A percentile compares a stretch with the other conserved stretches of the same genome.
phyloP scores from a whole-genome alignment of 2,797 vertebrate genomes.

The Cichlasoma orientale region DNA sequence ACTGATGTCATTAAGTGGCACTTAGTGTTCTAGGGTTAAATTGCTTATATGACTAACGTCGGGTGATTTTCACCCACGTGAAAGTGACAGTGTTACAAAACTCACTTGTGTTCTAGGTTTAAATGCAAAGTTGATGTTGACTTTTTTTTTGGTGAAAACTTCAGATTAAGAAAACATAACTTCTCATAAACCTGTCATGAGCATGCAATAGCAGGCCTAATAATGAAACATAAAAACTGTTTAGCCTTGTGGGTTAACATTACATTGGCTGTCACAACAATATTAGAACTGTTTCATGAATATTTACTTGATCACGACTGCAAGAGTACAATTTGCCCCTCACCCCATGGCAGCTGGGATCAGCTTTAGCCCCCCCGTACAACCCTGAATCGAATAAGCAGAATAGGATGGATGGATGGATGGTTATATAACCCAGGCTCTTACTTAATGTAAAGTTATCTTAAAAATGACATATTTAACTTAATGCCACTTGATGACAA shows the following conservation, averaged over 20 bases:
- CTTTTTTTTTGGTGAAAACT: too few relatives aligned
- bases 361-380: too few relatives aligned
- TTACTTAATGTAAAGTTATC: not conserved
- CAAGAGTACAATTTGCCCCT: not conserved
- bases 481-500: not conserved
- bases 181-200: not conserved
- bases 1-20: fast-evolving
- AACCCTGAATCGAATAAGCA: too few relatives aligned
- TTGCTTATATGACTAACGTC: too few relatives aligned
- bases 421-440: not conserved
- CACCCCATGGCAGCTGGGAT: too few relatives aligned
- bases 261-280: not conserved
- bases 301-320: not conserved
- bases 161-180: too few relatives aligned
- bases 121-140: not conserved
- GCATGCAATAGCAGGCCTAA: not conserved
- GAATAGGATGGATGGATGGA: too few relatives aligned
- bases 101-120: not conserved
- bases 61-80: too few relatives aligned
- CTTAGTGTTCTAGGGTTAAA: too few relatives aligned
- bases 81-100: too few relatives aligned
- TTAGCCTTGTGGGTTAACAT: not conserved
- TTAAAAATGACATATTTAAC: not conserved
- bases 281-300: not conserved
- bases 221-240: not conserved